phyloP scores from a whole-genome alignment of 2,888 invertebrate species.

The Meganola albula region DNA sequence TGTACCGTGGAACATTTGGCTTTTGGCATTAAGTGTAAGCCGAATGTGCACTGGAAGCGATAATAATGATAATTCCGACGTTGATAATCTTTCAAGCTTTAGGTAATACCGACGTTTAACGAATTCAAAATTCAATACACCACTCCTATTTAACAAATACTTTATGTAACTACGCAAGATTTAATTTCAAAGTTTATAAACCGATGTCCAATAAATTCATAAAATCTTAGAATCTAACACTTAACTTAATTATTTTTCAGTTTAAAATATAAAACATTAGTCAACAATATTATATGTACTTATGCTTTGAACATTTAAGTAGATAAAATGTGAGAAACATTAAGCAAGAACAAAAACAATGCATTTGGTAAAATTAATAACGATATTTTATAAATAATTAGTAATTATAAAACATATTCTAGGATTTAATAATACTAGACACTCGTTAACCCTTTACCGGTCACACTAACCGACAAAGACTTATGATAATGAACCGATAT shows the following conservation, averaged over 20 bases:
- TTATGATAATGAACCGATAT: too few species aligned
- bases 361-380: constrained; percentile 13
- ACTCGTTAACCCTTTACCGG: too few species aligned
- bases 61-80: constrained; percentile 13
- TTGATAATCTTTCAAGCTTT: constrained; percentile 12
- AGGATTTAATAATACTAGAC: too few species aligned
- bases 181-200: constrained; percentile 19
- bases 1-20: constrained; percentile 37
- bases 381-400: constrained; percentile 5
- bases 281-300: constrained; percentile 34
- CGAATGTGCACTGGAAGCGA: constrained; percentile 26
- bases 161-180: too few species aligned
- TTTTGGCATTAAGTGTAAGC: constrained; percentile 51
- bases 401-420: background rate
- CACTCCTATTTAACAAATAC: too few species aligned
- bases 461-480: too few species aligned
- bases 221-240: constrained; percentile 28
- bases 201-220: constrained; percentile 19
- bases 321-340: constrained; percentile 23
- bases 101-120: too few species aligned
- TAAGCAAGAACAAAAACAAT: constrained; percentile 18
- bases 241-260: constrained; percentile 30
- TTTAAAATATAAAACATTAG: constrained; percentile 27
- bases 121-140: constrained; percentile 9
- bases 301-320: constrained; percentile 16